A percentile compares a stretch with the other conserved stretches of the same genome.
Evolutionary conservation across 2,888 invertebrate genomes (phyloP).

Genomic region (Rotaria sp.): DNA sequence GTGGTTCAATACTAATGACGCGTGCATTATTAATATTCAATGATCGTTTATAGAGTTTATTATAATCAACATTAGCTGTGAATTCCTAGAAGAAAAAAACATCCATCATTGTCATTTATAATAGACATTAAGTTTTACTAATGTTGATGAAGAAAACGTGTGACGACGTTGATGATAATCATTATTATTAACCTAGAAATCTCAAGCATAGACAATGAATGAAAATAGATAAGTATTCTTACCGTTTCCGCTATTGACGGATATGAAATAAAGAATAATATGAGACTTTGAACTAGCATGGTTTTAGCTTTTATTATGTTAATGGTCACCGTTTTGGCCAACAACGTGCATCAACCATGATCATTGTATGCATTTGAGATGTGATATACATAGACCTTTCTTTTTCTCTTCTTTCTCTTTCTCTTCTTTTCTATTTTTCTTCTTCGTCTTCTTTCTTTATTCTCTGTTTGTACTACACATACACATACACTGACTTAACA

Average conservation of each 20-base stretch:
- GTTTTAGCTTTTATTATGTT: background rate
- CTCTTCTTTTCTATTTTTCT: background rate
- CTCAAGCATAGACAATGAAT: background rate
- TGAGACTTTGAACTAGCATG: background rate
- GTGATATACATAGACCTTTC: background rate
- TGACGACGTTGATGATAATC: background rate
- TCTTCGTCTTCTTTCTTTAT: background rate
- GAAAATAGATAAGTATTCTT: background rate
- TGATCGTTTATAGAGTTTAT: conserved; percentile 16
- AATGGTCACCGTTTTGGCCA: background rate
- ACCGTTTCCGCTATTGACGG: background rate
- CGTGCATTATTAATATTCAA: background rate
- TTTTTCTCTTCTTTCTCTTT: background rate
- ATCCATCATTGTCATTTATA: background rate
- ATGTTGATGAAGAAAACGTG: background rate
- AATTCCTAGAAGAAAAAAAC: background rate
- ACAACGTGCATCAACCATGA: conserved; percentile 9
- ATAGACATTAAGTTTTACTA: background rate
- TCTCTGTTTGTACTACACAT: background rate
- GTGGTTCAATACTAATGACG: background rate
- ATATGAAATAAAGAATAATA: background rate
- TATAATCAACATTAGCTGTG: conserved; percentile 19
- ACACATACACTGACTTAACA: background rate
- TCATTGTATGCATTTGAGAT: background rate
- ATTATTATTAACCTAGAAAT: background rate